These are phyloP conservation scores for Gari tellinella DNA, from an alignment of 2,888 invertebrate species.

Conservation along the genomic window DNA sequence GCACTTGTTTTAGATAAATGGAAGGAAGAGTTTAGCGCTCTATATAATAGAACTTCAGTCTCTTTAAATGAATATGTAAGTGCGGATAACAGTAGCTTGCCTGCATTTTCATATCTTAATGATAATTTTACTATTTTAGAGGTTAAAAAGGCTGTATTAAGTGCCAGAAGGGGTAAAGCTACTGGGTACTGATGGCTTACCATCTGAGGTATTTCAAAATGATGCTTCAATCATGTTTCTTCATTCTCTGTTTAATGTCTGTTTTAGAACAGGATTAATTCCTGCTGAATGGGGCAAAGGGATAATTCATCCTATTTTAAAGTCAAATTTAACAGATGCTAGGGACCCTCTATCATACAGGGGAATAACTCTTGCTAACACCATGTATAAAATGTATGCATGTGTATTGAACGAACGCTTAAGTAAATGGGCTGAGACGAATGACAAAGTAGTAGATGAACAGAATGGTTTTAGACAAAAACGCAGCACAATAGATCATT, in stretches of 20 bases:
- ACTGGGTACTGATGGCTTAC: conserved; percentile 26
- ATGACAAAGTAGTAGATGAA: conserved; percentile 15
- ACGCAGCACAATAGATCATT: conserved; percentile 19
- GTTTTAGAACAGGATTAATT: conserved; percentile 31
- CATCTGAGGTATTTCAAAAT: conserved; percentile 30
- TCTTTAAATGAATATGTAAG: background rate
- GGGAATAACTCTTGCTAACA: conserved; percentile 22
- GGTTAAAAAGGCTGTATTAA: conserved; percentile 11
- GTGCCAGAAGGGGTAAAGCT: conserved; percentile 29
- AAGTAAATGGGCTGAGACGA: background rate
- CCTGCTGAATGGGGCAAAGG: conserved; percentile 31
- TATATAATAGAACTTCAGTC: conserved; percentile 8
- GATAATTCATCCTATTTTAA: conserved; percentile 33
- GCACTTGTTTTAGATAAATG: conserved; percentile 14
- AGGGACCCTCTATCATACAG: conserved; percentile 25
- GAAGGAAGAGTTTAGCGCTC: conserved; percentile 19
- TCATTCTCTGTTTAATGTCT: conserved; percentile 30
- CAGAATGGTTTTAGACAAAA: conserved; percentile 34
- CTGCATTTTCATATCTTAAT: conserved; percentile 6
- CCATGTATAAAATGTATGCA: conserved; percentile 33
- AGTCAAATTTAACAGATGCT: conserved; percentile 12
- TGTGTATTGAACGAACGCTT: conserved; percentile 16
- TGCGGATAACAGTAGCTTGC: no score
- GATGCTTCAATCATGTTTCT: conserved; percentile 21
- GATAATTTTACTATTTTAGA: conserved; percentile 10